phyloP scores from a whole-genome alignment of 2,797 vertebrate species.

The Myotis myotis region DNA sequence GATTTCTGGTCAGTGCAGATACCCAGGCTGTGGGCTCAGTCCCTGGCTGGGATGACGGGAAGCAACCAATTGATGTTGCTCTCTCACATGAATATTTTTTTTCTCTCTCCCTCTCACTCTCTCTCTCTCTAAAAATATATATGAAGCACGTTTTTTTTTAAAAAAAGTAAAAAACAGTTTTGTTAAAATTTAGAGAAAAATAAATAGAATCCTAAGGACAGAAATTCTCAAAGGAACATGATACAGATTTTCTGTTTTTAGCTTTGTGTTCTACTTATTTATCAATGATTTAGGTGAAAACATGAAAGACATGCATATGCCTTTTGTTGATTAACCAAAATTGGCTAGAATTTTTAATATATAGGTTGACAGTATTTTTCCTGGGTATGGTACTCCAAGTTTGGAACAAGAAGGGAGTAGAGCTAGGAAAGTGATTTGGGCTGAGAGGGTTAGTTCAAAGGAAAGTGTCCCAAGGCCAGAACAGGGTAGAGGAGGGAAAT shows the following conservation, averaged over 20 bases:
- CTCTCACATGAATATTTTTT: too few relatives aligned
- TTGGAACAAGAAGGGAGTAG: constrained; percentile 43
- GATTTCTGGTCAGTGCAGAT: too few relatives aligned
- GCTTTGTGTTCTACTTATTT: constrained; percentile 26
- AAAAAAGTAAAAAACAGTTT: neutral
- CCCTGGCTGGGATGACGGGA: too few relatives aligned
- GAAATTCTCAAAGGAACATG: neutral
- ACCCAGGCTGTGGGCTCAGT: too few relatives aligned
- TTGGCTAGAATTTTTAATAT: constrained; percentile 47
- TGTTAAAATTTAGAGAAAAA: constrained; percentile 22
- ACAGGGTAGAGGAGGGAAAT: constrained; percentile 49
- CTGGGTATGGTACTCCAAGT: neutral
- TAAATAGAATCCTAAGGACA: constrained; percentile 8
- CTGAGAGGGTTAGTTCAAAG: constrained; percentile 64
- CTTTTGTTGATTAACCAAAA: constrained; percentile 34
- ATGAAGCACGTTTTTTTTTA: neutral
- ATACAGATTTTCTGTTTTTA: constrained; percentile 28
- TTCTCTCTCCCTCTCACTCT: too few relatives aligned
- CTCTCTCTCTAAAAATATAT: too few relatives aligned
- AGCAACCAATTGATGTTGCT: too few relatives aligned
- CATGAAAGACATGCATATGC: constrained; percentile 33
- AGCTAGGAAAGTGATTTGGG: constrained; percentile 27
- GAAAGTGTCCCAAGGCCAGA: constrained; percentile 57
- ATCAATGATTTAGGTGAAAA: constrained; percentile 42
- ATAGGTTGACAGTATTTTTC: constrained; percentile 33